Base-by-base conservation (phyloP, 1,140 invertebrate species). In the Leptinotarsa defecta region DNA sequence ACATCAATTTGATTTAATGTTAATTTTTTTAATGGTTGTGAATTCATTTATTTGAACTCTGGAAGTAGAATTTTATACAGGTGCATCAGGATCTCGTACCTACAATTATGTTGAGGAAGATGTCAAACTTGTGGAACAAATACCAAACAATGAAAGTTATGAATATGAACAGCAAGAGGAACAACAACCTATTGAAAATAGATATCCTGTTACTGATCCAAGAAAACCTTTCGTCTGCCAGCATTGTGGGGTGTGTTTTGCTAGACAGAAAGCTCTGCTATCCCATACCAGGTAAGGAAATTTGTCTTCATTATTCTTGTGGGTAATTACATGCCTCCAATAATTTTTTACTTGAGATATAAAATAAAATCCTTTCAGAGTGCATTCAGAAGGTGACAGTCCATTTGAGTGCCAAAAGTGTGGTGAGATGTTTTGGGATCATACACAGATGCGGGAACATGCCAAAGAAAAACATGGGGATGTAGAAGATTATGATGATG, bases 181-280 rank as follows among this genome's bases (percentile, higher is more conserved):
- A 49, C 20, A 68, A 48, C 65, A 73, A 2, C 87, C 74, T 34
- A 89, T 48, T 88, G 13, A 82, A 19, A 84, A 84, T 24, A 81
- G 88, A 17, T 90, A 88, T 86, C 91, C 91, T 5, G 87, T 93
- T 57, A 89, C 90, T 0, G 93, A 94, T 86, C 89, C 92, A 1
- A 88, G 89, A 27, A 91, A 93, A 74, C 93, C 93, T 0, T 94
- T 94, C 81, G 93, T 94, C 4, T 95, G 94, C 76, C 91, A 94
- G 67, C 90, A 92, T 76, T 94, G 93, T 79, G 93, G 93, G 1
- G 87, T 94, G 63, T 91, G 91, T 11, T 95, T 94, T 86, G 93
- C 92, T 0, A 88, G 93, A 43, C 92, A 94, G 82, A 95, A 94
- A 82, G 93, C 94, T 3, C 83, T 94, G 1, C 90, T 91, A 20